Conservation (phyloP, 2,888 invertebrate species). For the Endotricha flammealis region DNA sequence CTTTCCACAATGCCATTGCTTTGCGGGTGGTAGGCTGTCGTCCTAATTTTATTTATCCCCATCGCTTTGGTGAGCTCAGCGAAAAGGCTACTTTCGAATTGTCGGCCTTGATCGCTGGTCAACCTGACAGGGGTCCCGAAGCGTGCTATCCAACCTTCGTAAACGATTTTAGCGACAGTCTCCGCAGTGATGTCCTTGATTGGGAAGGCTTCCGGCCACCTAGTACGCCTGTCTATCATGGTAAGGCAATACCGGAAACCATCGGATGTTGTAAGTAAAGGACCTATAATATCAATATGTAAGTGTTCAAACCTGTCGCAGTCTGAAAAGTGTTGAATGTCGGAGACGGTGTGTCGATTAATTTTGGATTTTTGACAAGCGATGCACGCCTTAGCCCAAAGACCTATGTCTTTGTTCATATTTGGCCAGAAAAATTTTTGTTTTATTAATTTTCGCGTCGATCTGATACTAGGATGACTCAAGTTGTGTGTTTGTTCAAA, state of each 20-base stretch:
- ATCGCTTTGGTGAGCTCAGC: neutral
- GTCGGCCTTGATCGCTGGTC: neutral
- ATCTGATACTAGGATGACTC: neutral
- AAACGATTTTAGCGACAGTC: neutral
- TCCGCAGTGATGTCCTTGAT: neutral
- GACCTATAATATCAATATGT: neutral
- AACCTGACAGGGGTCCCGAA: neutral
- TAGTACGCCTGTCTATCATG: neutral
- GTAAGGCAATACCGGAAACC: neutral
- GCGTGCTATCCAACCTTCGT: neutral
- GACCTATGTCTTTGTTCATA: neutral
- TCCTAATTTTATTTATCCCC: neutral
- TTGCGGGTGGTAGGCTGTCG: neutral
- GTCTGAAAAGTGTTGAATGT: too few relatives aligned
- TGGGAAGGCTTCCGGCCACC: neutral
- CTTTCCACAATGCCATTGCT: neutral
- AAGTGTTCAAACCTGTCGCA: neutral
- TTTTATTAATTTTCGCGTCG: neutral
- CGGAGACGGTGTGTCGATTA: too few relatives aligned
- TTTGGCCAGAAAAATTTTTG: conserved; percentile 3
- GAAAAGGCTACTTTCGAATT: neutral
- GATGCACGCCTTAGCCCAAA: too few relatives aligned
- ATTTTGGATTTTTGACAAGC: too few relatives aligned
- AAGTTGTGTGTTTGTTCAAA: conserved; percentile 2
- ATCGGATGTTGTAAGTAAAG: neutral